Evolutionary conservation across 2,888 invertebrate species (phyloP), one percentile per base, ranked within the genome.

Genomic region (Eristalinus sepulchralis): DNA sequence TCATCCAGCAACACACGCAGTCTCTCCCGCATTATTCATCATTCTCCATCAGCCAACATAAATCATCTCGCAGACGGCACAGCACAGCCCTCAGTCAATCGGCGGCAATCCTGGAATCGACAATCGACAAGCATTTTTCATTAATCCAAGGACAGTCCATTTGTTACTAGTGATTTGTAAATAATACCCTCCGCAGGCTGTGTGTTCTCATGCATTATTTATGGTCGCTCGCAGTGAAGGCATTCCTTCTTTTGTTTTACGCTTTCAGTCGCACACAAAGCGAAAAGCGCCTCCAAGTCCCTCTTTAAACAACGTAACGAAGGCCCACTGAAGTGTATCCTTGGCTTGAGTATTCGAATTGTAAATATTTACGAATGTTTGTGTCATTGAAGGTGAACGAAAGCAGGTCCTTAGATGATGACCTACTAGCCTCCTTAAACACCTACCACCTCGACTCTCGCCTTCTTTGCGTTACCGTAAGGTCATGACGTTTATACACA

Each of bases 321-420:
- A 36, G 17, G 27, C 59, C 60, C 24, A 4, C 10, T 68, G 24
- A 13, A 31, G 70, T 62, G 62, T 34, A 55, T 55, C 55, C 77
- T 76, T 67, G 67, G 76, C 47, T 77, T 36, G 68, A 77, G 77
- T 57, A 77, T 77, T 77, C 62, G 63, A 71, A 82, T 71, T 66
- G 66, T 60, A 82, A 82, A 76, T 82, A 82, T 82, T 82, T 82
- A 66, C 71, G 55, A 77, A 60, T 53, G 22, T 63, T 70, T 39
- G 39, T 39, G 39, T 64, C 68, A 59, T 59, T 63, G 39, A 34
- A 47, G 53, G 24, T 66, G 67, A 75, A 70, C 68, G 39, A 24
- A 62, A 34, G 20, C 3, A 55, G 57, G 36, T 24, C 57, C 64
- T 70, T 70, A 62, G 39, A 47, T 63, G 39, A 47, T 63, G 53